Conservation (phyloP, 2,797 vertebrate genomes). For the Karalla daura region DNA sequence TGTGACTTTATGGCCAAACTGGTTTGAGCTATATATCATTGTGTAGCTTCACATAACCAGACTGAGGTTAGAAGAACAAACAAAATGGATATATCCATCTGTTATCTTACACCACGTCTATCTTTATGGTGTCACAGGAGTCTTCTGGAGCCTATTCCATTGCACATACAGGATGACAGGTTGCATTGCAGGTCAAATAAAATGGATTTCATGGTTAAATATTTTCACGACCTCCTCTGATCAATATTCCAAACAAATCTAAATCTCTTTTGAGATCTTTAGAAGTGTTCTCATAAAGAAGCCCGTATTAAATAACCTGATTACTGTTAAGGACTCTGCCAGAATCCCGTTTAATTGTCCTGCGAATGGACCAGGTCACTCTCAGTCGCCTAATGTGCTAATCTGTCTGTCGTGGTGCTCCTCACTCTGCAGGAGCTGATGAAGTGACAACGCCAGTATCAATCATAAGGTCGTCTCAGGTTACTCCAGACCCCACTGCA, state of each 20-base stretch:
- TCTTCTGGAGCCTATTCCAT: no score
- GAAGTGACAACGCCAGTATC: background rate
- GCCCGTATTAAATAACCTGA: background rate
- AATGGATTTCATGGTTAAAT: constrained; percentile 17
- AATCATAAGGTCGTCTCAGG: constrained; percentile 36
- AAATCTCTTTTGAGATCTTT: background rate
- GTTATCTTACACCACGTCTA: no score
- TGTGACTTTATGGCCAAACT: background rate
- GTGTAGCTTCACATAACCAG: constrained; percentile 9
- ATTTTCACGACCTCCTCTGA: constrained; percentile 11
- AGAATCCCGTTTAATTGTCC: constrained; percentile 4
- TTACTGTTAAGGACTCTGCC: background rate
- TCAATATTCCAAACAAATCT: constrained; percentile 17
- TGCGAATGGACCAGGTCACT: background rate
- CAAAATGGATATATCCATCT: no score
- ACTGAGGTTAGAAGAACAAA: constrained; percentile 1
- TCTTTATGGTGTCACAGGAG: no score
- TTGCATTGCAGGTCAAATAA: no score
- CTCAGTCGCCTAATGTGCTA: background rate
- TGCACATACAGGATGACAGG: no score
- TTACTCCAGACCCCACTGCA: constrained; percentile 14
- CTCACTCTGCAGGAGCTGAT: background rate
- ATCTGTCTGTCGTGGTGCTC: constrained; percentile 2
- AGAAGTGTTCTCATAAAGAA: background rate
- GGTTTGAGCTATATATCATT: constrained; percentile 2